phyloP scores from a whole-genome alignment of 2,888 invertebrate genomes.

The Mesopsocus fuscifrons region DNA sequence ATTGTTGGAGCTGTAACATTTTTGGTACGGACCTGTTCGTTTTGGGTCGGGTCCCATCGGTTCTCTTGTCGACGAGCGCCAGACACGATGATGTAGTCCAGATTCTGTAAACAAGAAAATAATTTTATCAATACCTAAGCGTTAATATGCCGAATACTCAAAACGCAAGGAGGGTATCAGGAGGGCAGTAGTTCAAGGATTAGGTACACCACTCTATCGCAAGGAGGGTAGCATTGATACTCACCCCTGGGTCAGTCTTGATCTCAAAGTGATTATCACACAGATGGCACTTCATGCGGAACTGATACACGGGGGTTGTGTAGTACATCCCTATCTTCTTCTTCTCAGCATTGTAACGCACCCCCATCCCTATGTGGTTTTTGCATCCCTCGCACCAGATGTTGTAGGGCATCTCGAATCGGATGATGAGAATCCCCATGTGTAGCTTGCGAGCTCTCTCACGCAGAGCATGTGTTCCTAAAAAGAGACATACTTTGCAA shows the following conservation, averaged over 20 bases:
- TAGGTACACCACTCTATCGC: no score
- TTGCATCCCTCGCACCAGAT: constrained; percentile 99
- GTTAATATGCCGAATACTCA: constrained; percentile 10
- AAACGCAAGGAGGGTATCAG: no score
- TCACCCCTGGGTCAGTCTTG: constrained; percentile 91
- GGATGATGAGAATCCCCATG: constrained; percentile 84
- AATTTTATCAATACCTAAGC: constrained; percentile 4
- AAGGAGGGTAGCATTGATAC: no score
- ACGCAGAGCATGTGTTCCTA: constrained; percentile 76
- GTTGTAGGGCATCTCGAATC: constrained; percentile 99
- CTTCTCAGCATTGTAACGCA: constrained; percentile 89
- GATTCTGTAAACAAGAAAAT: constrained; percentile 41
- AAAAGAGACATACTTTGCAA: neutral
- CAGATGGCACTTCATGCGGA: constrained; percentile 97
- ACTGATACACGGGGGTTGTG: constrained; percentile 92
- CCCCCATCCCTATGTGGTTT: constrained; percentile 98
- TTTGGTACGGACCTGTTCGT: no score
- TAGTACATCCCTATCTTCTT: constrained; percentile 94
- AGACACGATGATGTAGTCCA: constrained; percentile 88
- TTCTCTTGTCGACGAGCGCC: constrained; percentile 95
- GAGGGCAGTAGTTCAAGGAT: no score
- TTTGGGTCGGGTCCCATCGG: constrained; percentile 92
- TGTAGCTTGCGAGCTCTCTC: constrained; percentile 92
- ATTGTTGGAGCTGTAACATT: no score
- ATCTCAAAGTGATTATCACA: constrained; percentile 96